Base-by-base conservation (phyloP, 2,797 vertebrate genomes). In the Phrynocephalus forsythii region DNA sequence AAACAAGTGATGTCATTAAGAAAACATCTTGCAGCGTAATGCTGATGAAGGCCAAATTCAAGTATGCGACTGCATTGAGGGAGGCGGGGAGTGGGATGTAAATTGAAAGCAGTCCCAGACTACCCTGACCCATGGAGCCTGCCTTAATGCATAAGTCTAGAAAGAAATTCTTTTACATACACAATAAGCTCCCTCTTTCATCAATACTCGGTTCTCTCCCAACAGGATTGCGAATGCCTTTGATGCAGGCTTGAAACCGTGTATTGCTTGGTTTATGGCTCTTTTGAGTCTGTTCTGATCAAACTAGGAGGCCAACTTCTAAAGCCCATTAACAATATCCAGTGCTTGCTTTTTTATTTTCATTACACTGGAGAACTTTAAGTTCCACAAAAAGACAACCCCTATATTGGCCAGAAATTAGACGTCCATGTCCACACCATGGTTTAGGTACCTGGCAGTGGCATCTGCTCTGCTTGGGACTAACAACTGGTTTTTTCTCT, bases 151-250 rank as follows among this genome's bases (percentile, higher is more conserved):
- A 95, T 93, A 95, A 92, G 92, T 93, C 94, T 94, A 92, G 92
- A 95, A 95, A 96, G 94, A 95, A 95, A 93, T 95, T 95, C 94
- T 95, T 92, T 94, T 95, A 95, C 94, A 95, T 95, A 95, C 86
- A 95, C 94, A 96, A 95, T 96, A 95, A 95, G 94, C 94, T 95
- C 88, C 87, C 94, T 95, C 94, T 95, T 96, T 95, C 95, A 96
- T 96, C 95, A 96, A 91, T 95, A 94, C 91, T 94, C 92, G 84
- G 93, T 91, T 93, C 60, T 95, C 92, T 95, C 95, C 95, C 95
- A 89, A 93, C 90, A 95, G 95, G 93, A 93, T 91, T 95, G 94
- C 93, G 95, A 95, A 94, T 91, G 94, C 91, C 95, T 96, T 95
- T 95, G 95, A 96, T 95, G 93, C 94, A 92, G 92, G 88, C 94